Base-by-base conservation (phyloP, 2,113 vertebrate species). In the Actenoides hombroni region DNA sequence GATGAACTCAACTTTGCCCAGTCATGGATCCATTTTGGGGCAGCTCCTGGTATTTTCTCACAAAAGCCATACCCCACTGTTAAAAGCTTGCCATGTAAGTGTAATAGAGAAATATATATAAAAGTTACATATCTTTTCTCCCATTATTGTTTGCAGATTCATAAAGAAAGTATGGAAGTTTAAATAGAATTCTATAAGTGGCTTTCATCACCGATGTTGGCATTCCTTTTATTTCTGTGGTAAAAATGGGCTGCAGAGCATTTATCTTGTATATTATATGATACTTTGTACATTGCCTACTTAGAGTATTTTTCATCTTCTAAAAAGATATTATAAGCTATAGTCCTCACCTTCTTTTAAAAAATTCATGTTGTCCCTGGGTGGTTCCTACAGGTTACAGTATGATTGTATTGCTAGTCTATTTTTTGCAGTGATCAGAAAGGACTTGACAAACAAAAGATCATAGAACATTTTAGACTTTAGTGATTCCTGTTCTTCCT, bases 171-270 rank as follows among this genome's bases (percentile, higher is more conserved):
- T 64, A 86, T 40, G 51, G 81, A 92, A 81, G 29, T 88, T 97
- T 94, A 93, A 94, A 92, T 71, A 51, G 15, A 82, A 39, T 91
- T 91, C 65, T 67, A 10, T 91, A 94, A 74, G 49, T 89, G 64
- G 33, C 90, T 77, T 92, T 96, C 73, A 74, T 85, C 84, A 94
- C 69, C 39, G 29, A 42, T 40, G 44, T 75, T 95, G 90, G n/a
- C 69, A 74, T 91, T 84, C 44, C 6, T 95, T 94, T 88, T 76
- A 95, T 88, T 93, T 95, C 74, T 94, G 71, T 88, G 42, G 49
- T 93, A 63, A 89, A 94, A 95, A 92, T 13, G 31, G 42, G 54
- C 71, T 92, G 61, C 81, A 94, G 57, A 76, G 7, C 46, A 81
- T 81, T 96, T 86, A n/a, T 71, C 26, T 10, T 88, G 6, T 42